Base-by-base conservation (phyloP, 2,888 invertebrate genomes). In the Macrosoma leucophasiata region DNA sequence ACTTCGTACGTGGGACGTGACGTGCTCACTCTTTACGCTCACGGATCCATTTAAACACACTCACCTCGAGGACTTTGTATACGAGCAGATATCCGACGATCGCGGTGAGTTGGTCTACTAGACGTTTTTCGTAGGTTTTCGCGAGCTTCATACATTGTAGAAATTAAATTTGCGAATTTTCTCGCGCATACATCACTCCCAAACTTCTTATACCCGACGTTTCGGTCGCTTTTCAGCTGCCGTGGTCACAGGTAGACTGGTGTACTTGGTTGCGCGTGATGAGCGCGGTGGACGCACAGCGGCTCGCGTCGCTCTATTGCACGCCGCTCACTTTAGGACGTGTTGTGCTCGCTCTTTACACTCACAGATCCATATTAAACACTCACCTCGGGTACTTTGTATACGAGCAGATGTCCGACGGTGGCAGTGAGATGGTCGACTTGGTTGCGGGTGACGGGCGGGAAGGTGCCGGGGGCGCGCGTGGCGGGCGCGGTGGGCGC, bases 391-490 rank as follows among this genome's bases (percentile, higher is more conserved):
- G 94, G 94, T 44, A 96, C 94, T 70, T 89, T 90, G 61, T 88
- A 94, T 3, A 93, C 87, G 19, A 95, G 87, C 51, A 96, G 81
- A 55, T 92, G 91, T 12, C 96, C 96, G 9, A 91, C 91, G 2
- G 90, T 91, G 23, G 94, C 94, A 41, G 92, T 91, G 34, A 96
- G 87, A 40, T 90, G 89, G 78, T 95, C 94, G 13, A 97, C 92
- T 58, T 92, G 93, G 78, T 95, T 96, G 41, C 94, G 85, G 2
- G 94, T 87, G 53, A 91, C 86, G 2, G 96, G 95, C 34, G 91
- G 88, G 58, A 87, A 89, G 47, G 94, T 94, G 54, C 86, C 85
- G 19, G 87, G 85, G 3, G 88, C 79, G 13, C 76, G 75, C 25
- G 87, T 82, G 39, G 84, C 79, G 31, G 57, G 47, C 36, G 87